Conservation (phyloP, 2,797 vertebrate species). For the Alosa sapidissima region DNA sequence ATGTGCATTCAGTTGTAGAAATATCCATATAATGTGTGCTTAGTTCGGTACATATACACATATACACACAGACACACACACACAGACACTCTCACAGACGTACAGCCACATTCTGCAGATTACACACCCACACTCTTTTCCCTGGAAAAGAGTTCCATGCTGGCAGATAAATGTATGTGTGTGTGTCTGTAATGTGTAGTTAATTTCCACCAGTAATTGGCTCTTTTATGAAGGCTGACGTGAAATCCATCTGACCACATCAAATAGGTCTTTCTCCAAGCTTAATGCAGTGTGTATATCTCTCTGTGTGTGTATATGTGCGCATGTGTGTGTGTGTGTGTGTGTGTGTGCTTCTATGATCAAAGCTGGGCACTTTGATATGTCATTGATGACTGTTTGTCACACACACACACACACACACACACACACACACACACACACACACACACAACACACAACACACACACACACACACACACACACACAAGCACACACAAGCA, state of each 20-base stretch:
- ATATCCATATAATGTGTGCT: not conserved
- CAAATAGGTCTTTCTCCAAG: constrained; percentile 42
- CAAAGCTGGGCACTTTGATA: constrained; percentile 1
- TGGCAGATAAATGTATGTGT: constrained; percentile 46
- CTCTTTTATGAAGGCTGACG: constrained; percentile 54
- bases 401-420: not conserved
- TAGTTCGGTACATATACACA: not conserved
- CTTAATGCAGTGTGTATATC: not conserved
- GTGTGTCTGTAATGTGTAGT: constrained; percentile 48
- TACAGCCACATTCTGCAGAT: not conserved
- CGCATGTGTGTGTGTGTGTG: not conserved
- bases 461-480: not conserved
- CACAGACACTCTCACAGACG: not conserved
- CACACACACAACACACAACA: not conserved
- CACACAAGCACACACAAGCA: not conserved
- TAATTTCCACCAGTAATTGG: constrained; percentile 56
- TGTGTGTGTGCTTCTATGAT: constrained; percentile 3
- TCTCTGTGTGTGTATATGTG: not conserved
- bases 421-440: not conserved
- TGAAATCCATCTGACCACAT: constrained; percentile 57
- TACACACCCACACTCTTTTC: not conserved
- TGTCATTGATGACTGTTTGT: constrained; percentile 1
- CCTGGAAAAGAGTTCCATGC: constrained; percentile 29
- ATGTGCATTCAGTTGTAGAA: not conserved
- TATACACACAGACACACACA: not conserved